Evolutionary conservation across 2,797 vertebrate species (phyloP), one percentile per base, ranked within the genome.

Genomic region (Naso thynnoides): DNA sequence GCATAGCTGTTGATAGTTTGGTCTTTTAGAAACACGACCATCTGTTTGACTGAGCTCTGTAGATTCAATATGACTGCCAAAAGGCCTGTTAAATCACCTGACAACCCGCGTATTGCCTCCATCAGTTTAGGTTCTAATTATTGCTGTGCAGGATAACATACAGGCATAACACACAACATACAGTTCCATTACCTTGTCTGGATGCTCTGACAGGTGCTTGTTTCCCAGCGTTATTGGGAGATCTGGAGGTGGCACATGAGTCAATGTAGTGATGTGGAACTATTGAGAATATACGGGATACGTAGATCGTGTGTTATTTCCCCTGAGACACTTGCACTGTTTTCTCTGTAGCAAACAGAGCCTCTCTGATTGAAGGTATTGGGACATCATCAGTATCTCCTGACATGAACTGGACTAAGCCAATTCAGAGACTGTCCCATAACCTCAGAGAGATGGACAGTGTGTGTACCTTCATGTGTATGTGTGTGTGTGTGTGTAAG

Each of bases 301-400:
- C 75, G 54, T 77, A 75, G 71, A 75, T 52, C 24, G n/a, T 55
- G 62, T 71, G 71, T 83, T 87, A 79, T 82, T 83, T 88, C 74
- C 83, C 86, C 31, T 0, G 70, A 76, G 84, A 50, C 31, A 0
- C 63, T 52, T 5, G 8, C 42, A 8, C 52, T 15, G 45, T 75
- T 81, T 81, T 63, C 65, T 75, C 60, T 36, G 39, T 65, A 65
- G 82, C 48, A 63, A 83, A 84, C 68, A 73, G 59, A 73, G 77
- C 39, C 79, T 59, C 8, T 5, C 36, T 68, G 57, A 76, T 72
- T 71, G 65, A 71, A 69, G 61, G 73, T 78, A 31, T 78, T 80
- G 63, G 73, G 72, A 87, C 59, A 74, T 76, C 58, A 58, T 19
- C 71, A 39, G 58, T 58, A 61, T 63, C 55, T 76, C 52, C 76